Conservation (phyloP, 2,797 vertebrate species). For the Lerista edwardsae region DNA sequence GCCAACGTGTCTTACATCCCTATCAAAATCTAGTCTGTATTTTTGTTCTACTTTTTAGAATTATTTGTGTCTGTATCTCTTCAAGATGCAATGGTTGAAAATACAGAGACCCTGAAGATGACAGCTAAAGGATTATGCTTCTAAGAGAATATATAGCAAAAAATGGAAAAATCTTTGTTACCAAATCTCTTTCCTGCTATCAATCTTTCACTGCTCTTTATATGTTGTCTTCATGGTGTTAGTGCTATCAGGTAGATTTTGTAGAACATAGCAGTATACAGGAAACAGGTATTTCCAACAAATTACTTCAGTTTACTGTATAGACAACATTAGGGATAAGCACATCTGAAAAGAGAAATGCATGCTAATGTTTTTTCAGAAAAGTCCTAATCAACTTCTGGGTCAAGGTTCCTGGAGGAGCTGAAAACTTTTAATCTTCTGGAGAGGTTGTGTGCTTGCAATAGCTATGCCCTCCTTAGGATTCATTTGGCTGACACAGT, state of each 20-base stretch:
- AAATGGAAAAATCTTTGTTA: neutral
- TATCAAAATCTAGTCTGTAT: neutral
- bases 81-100: neutral
- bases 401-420: neutral
- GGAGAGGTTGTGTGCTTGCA: neutral
- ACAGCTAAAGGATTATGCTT: neutral
- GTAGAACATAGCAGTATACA: neutral
- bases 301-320: neutral
- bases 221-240: neutral
- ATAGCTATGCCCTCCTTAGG: slow-evolving; percentile 37
- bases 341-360: neutral
- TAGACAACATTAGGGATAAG: neutral
- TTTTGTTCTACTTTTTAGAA: neutral
- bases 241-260: neutral
- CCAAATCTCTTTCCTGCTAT: neutral
- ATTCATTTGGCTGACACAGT: slow-evolving; percentile 38
- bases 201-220: neutral
- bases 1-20: neutral
- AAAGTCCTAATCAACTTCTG: neutral
- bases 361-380: neutral
- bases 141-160: neutral
- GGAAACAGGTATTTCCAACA: neutral
- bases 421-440: slow-evolving; percentile 23
- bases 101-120: neutral
- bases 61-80: neutral